Base-by-base conservation (phyloP, 2,888 invertebrate species). In the Parnassius glacialis region DNA sequence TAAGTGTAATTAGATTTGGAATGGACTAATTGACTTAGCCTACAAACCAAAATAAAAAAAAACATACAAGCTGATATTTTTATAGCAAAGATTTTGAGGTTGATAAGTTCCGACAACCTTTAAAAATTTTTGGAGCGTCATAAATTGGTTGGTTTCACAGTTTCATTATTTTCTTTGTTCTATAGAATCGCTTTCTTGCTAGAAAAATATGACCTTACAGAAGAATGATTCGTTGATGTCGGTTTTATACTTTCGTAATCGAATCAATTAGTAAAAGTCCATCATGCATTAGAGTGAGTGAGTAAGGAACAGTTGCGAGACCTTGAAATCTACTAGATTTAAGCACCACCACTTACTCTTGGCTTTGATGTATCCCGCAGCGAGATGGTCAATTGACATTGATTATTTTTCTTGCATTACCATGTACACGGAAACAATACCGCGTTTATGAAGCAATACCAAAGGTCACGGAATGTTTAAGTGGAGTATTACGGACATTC, bases 251-350 rank as follows among this genome's bases (percentile, higher is more conserved):
- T 9, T n/a, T 50, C 20, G 34, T 34, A 34, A 34, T 34, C 34
- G 34, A 34, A 34, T 34, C 34, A 16, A 13, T 3, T 13, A 34
- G 52, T 34, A 41, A 60, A 43, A 50, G 13, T 34, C 34, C 16
- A 9, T 20, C 60, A 45, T 43, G 57, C 52, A 59, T 52, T 53
- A 53, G 20, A 51, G 16, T 16, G 16, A 16, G 16, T 16, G 16
- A 16, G 48, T 13, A 53, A 60, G 52, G 45, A 61, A 53, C 42
- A 42, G 55, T 9, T 13, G 48, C 16, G 56, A 59, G 74, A 70
- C 83, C 83, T 83, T 83, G 83, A 78, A 79, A 78, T 70, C 74
- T 72, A 74, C 73, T 70, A 67, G 68, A 59, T 55, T 64, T 61
- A 57, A 60, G 62, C 51, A 61, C 64, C 66, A 67, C 65, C 72